Evolutionary conservation across 2,113 vertebrate genomes (phyloP), one percentile per base, ranked within the genome.

Genomic region (Campylorhamphus procurvoides): DNA sequence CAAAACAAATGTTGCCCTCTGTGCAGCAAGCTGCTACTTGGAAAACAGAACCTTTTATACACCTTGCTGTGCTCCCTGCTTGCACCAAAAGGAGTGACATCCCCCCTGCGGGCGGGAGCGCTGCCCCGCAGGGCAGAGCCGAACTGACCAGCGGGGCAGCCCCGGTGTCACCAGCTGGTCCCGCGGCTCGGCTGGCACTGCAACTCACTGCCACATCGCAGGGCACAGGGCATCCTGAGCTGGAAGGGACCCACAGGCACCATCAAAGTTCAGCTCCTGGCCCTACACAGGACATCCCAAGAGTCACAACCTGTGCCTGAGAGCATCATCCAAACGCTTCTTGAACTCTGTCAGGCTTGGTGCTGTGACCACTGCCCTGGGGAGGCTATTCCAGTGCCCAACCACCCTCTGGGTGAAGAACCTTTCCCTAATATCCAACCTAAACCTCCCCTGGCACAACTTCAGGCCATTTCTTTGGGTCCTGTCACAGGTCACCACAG

Each of bases 251-350:
- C 8, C 20, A 4, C 31, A 9, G 1, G 29, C 25, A 4, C 2
- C 67, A 50, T 18, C 20, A 6, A 33, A 63, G 25, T 3, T 9
- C 85, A 27, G 4, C 25, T 49, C 31, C 42, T 33, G 59, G 35
- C 14, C 49, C 25, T 31, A 31, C 42, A 10, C 20, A 64, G 49
- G 6, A 35, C 16, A 18, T 59, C 29, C 11, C 42, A 23, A 10
- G 7, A 28, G 9, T 42, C 42, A 66, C 59, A 18, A 9, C 50
- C 0, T 7, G 76, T 7, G 9, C 12, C 31, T 3, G 0, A 50
- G 25, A 12, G 31, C 2, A 3, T 1, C 42, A 4, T 6, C 7
- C 86, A 27, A 27, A 1, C 1, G 0, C 5, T 27, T 7, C 42
- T 5, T 49, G 50, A 27, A 0, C 50, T 64, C 42, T 23, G 19